Evolutionary conservation across 1,140 invertebrate species (phyloP), one percentile per base, ranked within the genome.

Genomic region (Aphidius ervi): DNA sequence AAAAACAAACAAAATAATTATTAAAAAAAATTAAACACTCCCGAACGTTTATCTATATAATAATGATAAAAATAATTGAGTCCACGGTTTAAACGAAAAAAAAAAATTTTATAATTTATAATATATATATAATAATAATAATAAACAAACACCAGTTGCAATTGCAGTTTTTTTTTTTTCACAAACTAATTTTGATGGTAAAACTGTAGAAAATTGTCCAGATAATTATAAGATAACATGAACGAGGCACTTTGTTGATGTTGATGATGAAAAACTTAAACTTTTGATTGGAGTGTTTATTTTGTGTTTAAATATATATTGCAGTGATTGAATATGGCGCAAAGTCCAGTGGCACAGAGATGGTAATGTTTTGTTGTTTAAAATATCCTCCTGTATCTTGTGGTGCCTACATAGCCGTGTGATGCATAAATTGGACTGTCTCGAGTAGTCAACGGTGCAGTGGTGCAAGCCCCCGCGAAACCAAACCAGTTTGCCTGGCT

Each of bases 371-470:
- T 63, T 63, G 58, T 65, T 56, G 46, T 56, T 43, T 31, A 40
- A 58, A 58, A 57, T 61, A 65, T 58, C 55, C 60, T 62, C 45
- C 60, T 63, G 61, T 66, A 61, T 74, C 75, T 70, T 77, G 71
- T 77, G 74, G 76, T 80, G 75, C 78, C 78, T 80, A 79, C 78
- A 80, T 80, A 80, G 76, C 76, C 78, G 77, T 62, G 60, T 79
- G 75, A 79, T 78, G 78, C 78, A 80, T 80, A 79, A 80, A 79
- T 79, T 80, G 76, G 77, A 80, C 78, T 80, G 77, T 71, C 76
- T 75, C 69, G 72, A 75, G 71, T 69, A 75, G 74, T 72, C 72
- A 77, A 70, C 76, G 77, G 67, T 79, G 78, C 77, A 80, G 69
- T 71, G 76, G 73, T 77, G 76, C 77, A 77, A 78, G 76, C 76